A percentile compares a stretch with the other conserved stretches of the same genome.
Conservation (phyloP, 2,113 vertebrate species). For the Agapornis roseicollis region DNA sequence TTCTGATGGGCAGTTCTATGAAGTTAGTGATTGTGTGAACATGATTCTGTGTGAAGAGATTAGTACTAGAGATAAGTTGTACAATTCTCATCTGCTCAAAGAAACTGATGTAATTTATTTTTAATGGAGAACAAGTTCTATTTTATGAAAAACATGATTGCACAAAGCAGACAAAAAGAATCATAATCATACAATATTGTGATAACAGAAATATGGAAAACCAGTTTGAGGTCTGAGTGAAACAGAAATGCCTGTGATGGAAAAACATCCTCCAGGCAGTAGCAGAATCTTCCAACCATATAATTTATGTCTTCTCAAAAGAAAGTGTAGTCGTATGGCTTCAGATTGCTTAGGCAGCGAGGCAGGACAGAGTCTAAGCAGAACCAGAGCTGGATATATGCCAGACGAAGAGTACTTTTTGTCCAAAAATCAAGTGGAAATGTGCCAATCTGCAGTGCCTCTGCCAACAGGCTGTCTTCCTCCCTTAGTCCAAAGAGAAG, state of each 20-base stretch:
- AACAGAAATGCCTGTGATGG: neutral
- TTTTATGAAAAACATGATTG: neutral
- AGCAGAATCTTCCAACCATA: slow-evolving; percentile 27
- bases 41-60: neutral
- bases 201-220: slow-evolving; percentile 42
- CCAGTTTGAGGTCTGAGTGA: slow-evolving; percentile 33
- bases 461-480: neutral
- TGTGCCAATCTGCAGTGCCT: neutral
- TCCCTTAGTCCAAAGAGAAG: neutral
- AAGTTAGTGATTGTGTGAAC: neutral
- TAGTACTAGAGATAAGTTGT: neutral
- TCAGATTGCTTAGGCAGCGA: slow-evolving; percentile 2
- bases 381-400: neutral
- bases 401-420: neutral
- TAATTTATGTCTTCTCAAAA: slow-evolving; percentile 49
- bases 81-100: neutral
- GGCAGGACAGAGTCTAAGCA: neutral
- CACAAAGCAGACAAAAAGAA: slow-evolving; percentile 24
- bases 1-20: neutral
- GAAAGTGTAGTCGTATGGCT: slow-evolving; percentile 14
- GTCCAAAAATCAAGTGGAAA: neutral
- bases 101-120: neutral
- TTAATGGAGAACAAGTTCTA: neutral
- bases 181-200: neutral
- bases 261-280: slow-evolving; percentile 13